phyloP scores from a whole-genome alignment of 2,888 invertebrate species.

The Sphaerophoria taeniata region DNA sequence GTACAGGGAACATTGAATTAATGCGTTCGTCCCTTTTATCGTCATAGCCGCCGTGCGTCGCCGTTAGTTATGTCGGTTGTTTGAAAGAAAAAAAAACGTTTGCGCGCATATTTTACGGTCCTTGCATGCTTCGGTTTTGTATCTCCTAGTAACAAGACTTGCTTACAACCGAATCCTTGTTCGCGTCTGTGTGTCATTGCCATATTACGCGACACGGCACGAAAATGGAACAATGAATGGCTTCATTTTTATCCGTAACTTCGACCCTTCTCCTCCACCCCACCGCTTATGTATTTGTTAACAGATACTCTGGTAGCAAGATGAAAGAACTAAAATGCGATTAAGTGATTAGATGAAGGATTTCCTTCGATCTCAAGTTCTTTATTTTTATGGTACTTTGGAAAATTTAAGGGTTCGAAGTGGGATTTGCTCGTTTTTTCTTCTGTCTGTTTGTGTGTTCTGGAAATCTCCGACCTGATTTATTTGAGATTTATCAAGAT shows the following conservation, averaged over 20 bases:
- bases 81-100: no score
- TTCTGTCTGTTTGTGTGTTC: background rate
- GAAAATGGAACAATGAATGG: conserved; percentile 21
- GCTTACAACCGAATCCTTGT: conserved; percentile 42
- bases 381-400: conserved; percentile 52
- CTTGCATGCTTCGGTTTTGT: conserved; percentile 12
- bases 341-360: conserved; percentile 77
- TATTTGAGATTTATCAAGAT: conserved; percentile 27
- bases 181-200: background rate
- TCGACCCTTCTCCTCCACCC: conserved; percentile 4
- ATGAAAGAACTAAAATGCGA: conserved; percentile 77
- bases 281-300: conserved; percentile 49
- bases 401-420: conserved; percentile 54
- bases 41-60: no score
- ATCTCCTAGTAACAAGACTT: conserved; percentile 40
- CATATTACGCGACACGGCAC: background rate
- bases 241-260: no score
- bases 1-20: conserved; percentile 66
- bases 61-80: no score
- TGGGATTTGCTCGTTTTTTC: conserved; percentile 10
- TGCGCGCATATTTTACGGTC: conserved; percentile 68
- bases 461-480: conserved; percentile 21
- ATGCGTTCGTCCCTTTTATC: conserved; percentile 52
- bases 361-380: conserved; percentile 66
- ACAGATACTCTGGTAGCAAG: conserved; percentile 59